Base-by-base conservation (phyloP, 2,797 vertebrate genomes). In the Fundulus diaphanus region DNA sequence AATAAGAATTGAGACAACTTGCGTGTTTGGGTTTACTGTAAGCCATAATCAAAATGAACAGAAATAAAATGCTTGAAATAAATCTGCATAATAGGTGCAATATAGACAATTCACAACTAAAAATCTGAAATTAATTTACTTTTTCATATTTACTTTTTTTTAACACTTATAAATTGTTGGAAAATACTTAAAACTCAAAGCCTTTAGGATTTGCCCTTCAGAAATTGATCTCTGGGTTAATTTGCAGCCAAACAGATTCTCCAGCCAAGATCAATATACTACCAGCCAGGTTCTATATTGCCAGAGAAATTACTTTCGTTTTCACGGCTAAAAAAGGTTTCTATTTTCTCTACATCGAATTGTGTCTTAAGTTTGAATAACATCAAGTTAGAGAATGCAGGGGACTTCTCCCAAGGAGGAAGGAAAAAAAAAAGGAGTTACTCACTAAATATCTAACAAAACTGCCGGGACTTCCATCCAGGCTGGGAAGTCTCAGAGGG, bases 391-490 rank as follows among this genome's bases (percentile, higher is more conserved):
- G 33, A 52, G 29, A 40, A 66, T 46, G 66, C 31, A 78, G 27
- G 67, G 52, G 9, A 48, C 66, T 79, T 24, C 20, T 63, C 59
- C 24, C n/a, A 1, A 22, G 59, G 3, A 33, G 31, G 22, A 11
- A 20, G 11, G 20, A 20, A 31, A 57, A 13, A 6, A 20, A 24
- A 48, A 79, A 90, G 90, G 90, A 68, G 77, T 92, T 95, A 97
- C 97, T 97, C 95, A 97, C 97, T 93, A 94, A 94, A 75, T 66
- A 92, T 94, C 92, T 97, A 99, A 96, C 98, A 99, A 95, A 99
- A 98, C 92, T 99, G 98, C 88, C 97, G 96, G 79, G 97, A 98
- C 86, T 99, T 99, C 98, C 98, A 99, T 96, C 97, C 98, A 94
- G 98, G 97, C 92, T 99, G 98, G 84, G 97, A 95, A 70, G 96